Percentiles rank a stretch among this genome's conserved stretches.
Conservation (phyloP, 2,888 invertebrate genomes). For the Alloscopus bannaensis region DNA sequence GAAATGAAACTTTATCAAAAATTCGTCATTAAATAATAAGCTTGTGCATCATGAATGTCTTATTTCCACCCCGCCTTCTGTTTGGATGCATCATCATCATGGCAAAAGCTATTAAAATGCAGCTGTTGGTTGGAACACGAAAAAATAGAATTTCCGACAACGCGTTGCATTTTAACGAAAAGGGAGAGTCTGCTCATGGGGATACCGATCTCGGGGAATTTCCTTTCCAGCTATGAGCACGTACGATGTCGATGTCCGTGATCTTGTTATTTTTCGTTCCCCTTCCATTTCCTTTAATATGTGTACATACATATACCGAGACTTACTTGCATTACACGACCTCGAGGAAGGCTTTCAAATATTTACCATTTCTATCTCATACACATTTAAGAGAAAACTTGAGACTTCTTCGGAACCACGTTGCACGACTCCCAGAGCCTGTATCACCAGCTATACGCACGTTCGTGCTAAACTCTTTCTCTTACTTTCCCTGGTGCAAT, state of each 20-base stretch:
- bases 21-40: conserved; percentile 63
- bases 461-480: not conserved
- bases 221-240: conserved; percentile 53
- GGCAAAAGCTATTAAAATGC: conserved; percentile 58
- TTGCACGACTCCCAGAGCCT: not conserved
- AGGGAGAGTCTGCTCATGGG: no score
- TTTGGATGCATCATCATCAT: conserved; percentile 27
- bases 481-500: conserved; percentile 13
- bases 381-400: conserved; percentile 6
- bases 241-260: conserved; percentile 48
- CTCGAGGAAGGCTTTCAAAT: conserved; percentile 40
- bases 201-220: conserved; percentile 35
- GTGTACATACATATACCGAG: no score
- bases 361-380: conserved; percentile 29
- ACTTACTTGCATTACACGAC: no score
- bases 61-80: conserved; percentile 48
- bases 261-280: conserved; percentile 51
- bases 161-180: conserved; percentile 27
- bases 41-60: conserved; percentile 53
- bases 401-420: not conserved
- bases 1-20: conserved; percentile 43
- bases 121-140: conserved; percentile 53
- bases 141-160: conserved; percentile 56
- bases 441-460: not conserved
- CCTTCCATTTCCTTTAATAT: conserved; percentile 12